A percentile compares a stretch with the other conserved stretches of the same genome.
These are phyloP conservation scores for Allochrocebus solatus DNA, from an alignment of 2,797 vertebrate genomes.

Conservation along the genomic window DNA sequence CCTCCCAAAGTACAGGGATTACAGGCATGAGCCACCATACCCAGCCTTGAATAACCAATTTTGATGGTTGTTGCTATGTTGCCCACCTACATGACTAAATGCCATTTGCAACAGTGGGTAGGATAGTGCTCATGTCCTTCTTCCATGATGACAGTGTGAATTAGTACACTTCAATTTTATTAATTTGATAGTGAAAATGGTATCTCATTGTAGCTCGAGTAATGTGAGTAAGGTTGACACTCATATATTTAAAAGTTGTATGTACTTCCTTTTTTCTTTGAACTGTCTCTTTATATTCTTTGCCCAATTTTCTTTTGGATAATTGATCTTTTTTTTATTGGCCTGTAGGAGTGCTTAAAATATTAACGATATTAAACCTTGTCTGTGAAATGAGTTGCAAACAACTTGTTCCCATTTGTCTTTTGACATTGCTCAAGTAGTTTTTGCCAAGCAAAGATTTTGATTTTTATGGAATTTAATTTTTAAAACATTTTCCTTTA, in stretches of 20 bases:
- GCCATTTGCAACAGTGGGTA: accelerated
- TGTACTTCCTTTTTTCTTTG: neutral
- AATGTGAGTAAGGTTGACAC: neutral
- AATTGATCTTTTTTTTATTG: neutral
- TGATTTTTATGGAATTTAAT: constrained; percentile 18
- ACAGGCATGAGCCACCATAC: too few species aligned
- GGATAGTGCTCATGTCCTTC: neutral
- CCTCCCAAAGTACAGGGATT: too few species aligned
- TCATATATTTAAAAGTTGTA: neutral
- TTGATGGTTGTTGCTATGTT: neutral
- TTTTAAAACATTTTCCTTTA: neutral
- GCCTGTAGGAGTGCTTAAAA: neutral
- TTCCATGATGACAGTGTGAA: neutral
- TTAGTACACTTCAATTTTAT: neutral
- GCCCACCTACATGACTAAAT: accelerated
- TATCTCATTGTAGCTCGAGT: neutral
- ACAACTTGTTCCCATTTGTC: neutral
- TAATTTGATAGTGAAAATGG: neutral
- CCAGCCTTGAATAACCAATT: neutral
- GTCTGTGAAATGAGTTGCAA: constrained; percentile 5
- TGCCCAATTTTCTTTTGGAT: neutral
- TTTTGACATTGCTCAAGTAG: neutral
- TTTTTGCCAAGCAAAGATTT: constrained; percentile 3
- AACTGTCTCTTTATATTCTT: neutral
- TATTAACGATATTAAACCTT: neutral